Evolutionary conservation across 2,113 vertebrate species (phyloP).

Genomic region (Carassius carassius): DNA sequence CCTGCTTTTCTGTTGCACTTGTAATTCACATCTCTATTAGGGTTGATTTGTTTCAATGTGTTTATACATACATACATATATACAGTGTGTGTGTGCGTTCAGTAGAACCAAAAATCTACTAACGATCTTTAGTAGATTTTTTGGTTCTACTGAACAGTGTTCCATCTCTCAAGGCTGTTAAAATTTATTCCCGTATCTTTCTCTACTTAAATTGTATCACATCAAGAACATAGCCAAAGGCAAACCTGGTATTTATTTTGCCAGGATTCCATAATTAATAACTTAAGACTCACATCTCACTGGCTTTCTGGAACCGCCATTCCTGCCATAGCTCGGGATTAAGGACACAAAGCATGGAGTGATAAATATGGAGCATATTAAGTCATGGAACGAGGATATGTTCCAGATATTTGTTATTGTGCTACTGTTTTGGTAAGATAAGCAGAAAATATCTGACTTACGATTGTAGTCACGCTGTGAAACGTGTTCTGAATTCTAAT

Average conservation of each 20-base stretch:
- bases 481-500: not conserved
- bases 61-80: too few relatives aligned
- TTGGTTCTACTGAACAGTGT: not conserved
- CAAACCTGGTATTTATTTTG: conserved; percentile 36
- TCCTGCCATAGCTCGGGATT: not conserved
- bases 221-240: conserved; percentile 7
- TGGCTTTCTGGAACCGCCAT: not conserved
- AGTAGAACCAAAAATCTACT: too few relatives aligned
- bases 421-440: conserved; percentile 20
- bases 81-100: too few relatives aligned
- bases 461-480: conserved; percentile 3
- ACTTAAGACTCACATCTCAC: not conserved
- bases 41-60: too few relatives aligned
- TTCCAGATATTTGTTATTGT: conserved; percentile 25
- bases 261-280: conserved; percentile 43
- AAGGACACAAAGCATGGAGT: conserved; percentile 5
- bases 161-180: conserved; percentile 1
- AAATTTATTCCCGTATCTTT: not conserved
- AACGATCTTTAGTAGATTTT: not conserved
- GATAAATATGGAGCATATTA: conserved; percentile 10
- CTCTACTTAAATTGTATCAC: not conserved
- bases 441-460: conserved; percentile 20
- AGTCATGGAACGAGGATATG: conserved; percentile 12
- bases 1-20: not conserved
- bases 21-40: too few relatives aligned